Percentiles rank a stretch among this genome's conserved stretches.
Evolutionary conservation across 2,888 invertebrate species (phyloP).

Genomic region (Monoplex corrugatus): DNA sequence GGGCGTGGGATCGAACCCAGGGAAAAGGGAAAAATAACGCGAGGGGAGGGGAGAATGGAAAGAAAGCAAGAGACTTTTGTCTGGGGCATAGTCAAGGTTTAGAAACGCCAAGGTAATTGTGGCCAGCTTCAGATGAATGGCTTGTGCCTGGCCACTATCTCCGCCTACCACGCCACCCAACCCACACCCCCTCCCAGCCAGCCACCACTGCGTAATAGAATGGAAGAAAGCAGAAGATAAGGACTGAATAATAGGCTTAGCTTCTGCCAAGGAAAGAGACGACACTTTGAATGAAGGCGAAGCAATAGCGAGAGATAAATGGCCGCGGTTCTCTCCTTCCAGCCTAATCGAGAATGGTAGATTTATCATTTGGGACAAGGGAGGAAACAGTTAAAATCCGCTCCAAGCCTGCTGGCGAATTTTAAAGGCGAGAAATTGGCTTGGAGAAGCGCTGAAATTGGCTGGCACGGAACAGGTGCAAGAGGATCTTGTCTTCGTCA

Average conservation of each 20-base stretch:
- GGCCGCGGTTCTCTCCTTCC: constrained; percentile 41
- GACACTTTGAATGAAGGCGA: constrained; percentile 36
- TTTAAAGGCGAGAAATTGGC: constrained; percentile 44
- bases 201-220: constrained; percentile 32
- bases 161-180: background rate
- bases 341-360: constrained; percentile 44
- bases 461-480: constrained; percentile 44
- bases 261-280: constrained; percentile 36
- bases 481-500: constrained; percentile 33
- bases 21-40: background rate
- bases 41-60: background rate
- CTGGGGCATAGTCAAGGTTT: constrained; percentile 20
- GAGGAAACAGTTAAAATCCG: constrained; percentile 49
- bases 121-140: constrained; percentile 36
- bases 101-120: constrained; percentile 8
- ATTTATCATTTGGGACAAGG: constrained; percentile 40
- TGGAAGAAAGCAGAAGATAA: constrained; percentile 46
- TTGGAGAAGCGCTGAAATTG: constrained; percentile 43
- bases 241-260: constrained; percentile 48
- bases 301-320: constrained; percentile 49
- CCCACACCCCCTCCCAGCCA: background rate
- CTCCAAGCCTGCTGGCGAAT: constrained; percentile 49
- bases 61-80: background rate
- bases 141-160: background rate
- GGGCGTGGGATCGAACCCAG: no score